Conservation (phyloP, 2,888 invertebrate genomes). For the Tiphia femorata region DNA sequence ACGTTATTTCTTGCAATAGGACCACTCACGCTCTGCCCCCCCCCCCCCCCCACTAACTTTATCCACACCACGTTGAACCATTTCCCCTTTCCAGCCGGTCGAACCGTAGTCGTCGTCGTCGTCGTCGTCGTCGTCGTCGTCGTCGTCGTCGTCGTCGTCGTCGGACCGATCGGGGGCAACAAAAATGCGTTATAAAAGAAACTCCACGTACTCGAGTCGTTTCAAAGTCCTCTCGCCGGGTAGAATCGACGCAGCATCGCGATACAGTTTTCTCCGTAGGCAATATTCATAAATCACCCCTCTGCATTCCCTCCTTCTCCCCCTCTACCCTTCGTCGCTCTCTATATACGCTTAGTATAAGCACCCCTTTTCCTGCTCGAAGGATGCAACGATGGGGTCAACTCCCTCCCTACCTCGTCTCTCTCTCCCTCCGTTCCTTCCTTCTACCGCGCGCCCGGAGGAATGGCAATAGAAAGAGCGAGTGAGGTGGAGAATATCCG, state of each 20-base stretch:
- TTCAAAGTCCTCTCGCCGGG: slow-evolving; percentile 32
- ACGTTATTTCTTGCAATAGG: too few relatives aligned
- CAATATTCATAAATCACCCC: slow-evolving; percentile 68
- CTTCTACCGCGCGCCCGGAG: too few relatives aligned
- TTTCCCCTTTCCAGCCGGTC: too few relatives aligned
- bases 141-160: too few relatives aligned
- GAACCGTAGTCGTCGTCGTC: background rate
- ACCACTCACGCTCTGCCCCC: too few relatives aligned
- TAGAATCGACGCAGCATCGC: slow-evolving; percentile 47
- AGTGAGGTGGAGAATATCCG: slow-evolving; percentile 14
- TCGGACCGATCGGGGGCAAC: slow-evolving; percentile 23
- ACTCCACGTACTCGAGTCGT: slow-evolving; percentile 22
- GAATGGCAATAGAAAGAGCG: slow-evolving; percentile 10
- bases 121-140: slow-evolving; percentile 6
- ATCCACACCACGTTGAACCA: too few relatives aligned
- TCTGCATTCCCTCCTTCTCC: slow-evolving; percentile 16
- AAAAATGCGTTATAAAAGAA: slow-evolving; percentile 33
- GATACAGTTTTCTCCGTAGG: slow-evolving; percentile 58
- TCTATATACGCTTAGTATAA: slow-evolving; percentile 67
- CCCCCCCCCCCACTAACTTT: too few relatives aligned
- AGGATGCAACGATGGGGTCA: slow-evolving; percentile 54
- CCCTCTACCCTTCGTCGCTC: slow-evolving; percentile 29
- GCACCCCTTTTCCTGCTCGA: slow-evolving; percentile 50
- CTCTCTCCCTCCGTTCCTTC: slow-evolving; percentile 7
- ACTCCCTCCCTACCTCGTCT: slow-evolving; percentile 39